Conservation (phyloP, 2,888 invertebrate species). For the Caenorhabditis macrosperma region DNA sequence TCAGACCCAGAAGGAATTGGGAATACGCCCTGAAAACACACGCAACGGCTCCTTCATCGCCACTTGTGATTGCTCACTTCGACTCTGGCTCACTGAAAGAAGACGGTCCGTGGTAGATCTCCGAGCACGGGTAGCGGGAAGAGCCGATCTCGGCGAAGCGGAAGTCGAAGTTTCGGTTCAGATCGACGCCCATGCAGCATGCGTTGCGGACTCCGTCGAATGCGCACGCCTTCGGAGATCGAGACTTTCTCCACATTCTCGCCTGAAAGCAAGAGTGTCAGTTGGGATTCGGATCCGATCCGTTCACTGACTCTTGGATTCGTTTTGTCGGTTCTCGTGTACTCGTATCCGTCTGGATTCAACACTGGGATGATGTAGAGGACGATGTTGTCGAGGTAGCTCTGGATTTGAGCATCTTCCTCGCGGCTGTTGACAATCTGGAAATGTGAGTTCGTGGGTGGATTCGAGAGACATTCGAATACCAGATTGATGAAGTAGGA, state of each 20-base stretch:
- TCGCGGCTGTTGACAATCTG: constrained; percentile 72
- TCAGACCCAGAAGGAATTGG: constrained; percentile 71
- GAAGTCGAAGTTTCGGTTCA: constrained; percentile 78
- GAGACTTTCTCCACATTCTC: constrained; percentile 78
- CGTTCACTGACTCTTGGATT: constrained; percentile 70
- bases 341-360: constrained; percentile 79
- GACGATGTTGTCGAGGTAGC: constrained; percentile 71
- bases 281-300: not conserved
- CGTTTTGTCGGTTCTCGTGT: constrained; percentile 74
- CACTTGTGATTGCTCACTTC: constrained; percentile 37
- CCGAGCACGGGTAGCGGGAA: constrained; percentile 77
- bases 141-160: constrained; percentile 78
- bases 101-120: constrained; percentile 77
- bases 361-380: constrained; percentile 76
- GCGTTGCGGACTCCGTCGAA: constrained; percentile 67
- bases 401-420: constrained; percentile 64
- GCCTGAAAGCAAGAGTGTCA: constrained; percentile 53
- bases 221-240: constrained; percentile 71
- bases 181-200: constrained; percentile 78
- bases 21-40: constrained; percentile 69
- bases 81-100: constrained; percentile 79
- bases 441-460: too few relatives aligned
- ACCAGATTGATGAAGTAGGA: constrained; percentile 78
- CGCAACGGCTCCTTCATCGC: not conserved
- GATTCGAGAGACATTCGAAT: too few relatives aligned